Evolutionary conservation across 2,797 vertebrate species (phyloP).

Genomic region (Helostoma temminkii): DNA sequence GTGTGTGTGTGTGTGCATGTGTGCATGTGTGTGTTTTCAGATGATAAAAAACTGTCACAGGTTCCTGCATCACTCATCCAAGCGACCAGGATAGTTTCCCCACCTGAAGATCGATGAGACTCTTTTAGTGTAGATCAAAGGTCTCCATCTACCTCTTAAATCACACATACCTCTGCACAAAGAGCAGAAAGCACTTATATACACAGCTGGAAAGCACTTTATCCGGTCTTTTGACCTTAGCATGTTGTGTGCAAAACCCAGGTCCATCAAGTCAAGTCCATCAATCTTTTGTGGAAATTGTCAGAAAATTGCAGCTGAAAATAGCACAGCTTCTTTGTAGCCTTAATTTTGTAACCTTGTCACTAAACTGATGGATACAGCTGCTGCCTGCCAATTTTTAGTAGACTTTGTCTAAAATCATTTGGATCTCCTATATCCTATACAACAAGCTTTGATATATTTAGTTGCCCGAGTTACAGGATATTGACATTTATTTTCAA

Average conservation of each 20-base stretch:
- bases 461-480: no score
- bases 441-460: no score
- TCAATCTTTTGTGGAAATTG: conserved; percentile 15
- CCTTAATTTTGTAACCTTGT: not conserved
- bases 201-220: conserved; percentile 65
- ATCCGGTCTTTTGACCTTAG: conserved; percentile 29
- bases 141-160: conserved; percentile 47
- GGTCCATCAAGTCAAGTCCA: conserved; percentile 14
- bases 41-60: conserved; percentile 23
- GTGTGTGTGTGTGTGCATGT: not conserved
- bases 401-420: not conserved
- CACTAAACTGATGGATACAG: not conserved
- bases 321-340: not conserved
- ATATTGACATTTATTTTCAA: no score
- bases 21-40: conserved; percentile 3
- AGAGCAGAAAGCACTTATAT: conserved; percentile 48
- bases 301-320: not conserved
- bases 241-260: conserved; percentile 27
- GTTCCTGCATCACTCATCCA: conserved; percentile 34
- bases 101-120: conserved; percentile 56
- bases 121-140: conserved; percentile 64
- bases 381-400: not conserved
- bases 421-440: not conserved
- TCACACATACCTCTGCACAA: conserved; percentile 28
- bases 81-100: conserved; percentile 38